phyloP scores from a whole-genome alignment of 1,140 invertebrate genomes.

The Aricia agestis region DNA sequence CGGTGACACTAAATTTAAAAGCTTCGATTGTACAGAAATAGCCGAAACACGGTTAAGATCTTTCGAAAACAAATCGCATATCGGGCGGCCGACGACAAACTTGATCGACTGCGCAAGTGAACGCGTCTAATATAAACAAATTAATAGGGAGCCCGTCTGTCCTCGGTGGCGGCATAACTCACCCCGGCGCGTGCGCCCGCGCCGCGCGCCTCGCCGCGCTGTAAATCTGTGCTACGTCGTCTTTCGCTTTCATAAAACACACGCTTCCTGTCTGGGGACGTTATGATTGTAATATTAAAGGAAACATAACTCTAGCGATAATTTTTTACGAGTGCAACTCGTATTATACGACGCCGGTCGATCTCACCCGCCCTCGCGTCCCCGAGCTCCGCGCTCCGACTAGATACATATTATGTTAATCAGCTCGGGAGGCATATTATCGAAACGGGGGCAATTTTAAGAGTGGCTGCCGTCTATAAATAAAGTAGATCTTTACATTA shows the following conservation, averaged over 20 bases:
- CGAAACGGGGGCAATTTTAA: slow-evolving; percentile 68
- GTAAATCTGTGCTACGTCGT: slow-evolving; percentile 52
- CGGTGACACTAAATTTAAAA: slow-evolving; percentile 74
- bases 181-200: slow-evolving; percentile 23
- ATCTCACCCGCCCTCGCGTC: slow-evolving; percentile 18
- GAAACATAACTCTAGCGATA: slow-evolving; percentile 58
- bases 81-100: slow-evolving; percentile 68
- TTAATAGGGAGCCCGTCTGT: slow-evolving; percentile 62
- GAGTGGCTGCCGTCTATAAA: slow-evolving; percentile 68
- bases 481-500: slow-evolving; percentile 70
- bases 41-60: slow-evolving; percentile 73
- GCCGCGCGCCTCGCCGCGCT: slow-evolving; percentile 40
- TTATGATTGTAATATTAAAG: slow-evolving; percentile 52
- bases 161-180: slow-evolving; percentile 38
- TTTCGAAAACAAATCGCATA: slow-evolving; percentile 73
- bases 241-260: slow-evolving; percentile 46
- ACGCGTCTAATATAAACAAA: slow-evolving; percentile 73
- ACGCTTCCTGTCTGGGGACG: slow-evolving; percentile 53
- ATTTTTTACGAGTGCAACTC: slow-evolving; percentile 45
- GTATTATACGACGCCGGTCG: slow-evolving; percentile 33
- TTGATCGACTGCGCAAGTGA: slow-evolving; percentile 74
- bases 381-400: slow-evolving; percentile 48
- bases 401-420: slow-evolving; percentile 66
- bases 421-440: slow-evolving; percentile 53
- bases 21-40: slow-evolving; percentile 74